Conservation (phyloP, 2,797 vertebrate species). For the Hemitrygon akajei region DNA sequence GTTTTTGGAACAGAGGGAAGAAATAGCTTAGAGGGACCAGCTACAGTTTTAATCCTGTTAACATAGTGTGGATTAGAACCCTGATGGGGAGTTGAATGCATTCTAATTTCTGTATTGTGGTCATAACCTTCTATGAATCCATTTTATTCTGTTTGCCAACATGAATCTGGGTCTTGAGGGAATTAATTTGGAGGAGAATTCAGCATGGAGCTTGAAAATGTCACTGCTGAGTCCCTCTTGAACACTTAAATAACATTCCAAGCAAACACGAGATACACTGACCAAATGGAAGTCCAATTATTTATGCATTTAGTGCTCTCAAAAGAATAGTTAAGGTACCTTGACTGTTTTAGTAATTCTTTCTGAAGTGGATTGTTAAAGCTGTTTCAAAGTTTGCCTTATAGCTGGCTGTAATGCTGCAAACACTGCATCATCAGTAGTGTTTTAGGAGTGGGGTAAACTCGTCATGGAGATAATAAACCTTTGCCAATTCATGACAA, state of each 20-base stretch:
- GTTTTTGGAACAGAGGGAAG: background rate
- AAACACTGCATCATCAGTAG: background rate
- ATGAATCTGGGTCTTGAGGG: background rate
- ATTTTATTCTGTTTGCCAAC: background rate
- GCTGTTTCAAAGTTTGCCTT: background rate
- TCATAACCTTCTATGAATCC: background rate
- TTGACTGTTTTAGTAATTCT: background rate
- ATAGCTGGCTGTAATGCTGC: background rate
- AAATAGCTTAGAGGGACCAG: background rate
- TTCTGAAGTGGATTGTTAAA: background rate
- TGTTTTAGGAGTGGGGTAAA: background rate
- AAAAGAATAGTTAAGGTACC: background rate
- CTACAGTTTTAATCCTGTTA: background rate
- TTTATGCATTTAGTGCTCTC: background rate
- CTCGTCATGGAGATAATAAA: background rate
- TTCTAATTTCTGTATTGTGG: background rate
- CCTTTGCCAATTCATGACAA: background rate
- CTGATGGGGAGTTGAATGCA: background rate
- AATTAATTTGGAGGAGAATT: background rate
- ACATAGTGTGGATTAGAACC: background rate
- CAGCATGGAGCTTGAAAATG: background rate
- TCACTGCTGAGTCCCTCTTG: background rate
- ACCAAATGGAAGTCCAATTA: background rate
- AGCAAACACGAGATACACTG: background rate
- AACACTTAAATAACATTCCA: background rate